phyloP scores from a whole-genome alignment of 2,888 invertebrate genomes.

The Aphidoletes aphidimyza region DNA sequence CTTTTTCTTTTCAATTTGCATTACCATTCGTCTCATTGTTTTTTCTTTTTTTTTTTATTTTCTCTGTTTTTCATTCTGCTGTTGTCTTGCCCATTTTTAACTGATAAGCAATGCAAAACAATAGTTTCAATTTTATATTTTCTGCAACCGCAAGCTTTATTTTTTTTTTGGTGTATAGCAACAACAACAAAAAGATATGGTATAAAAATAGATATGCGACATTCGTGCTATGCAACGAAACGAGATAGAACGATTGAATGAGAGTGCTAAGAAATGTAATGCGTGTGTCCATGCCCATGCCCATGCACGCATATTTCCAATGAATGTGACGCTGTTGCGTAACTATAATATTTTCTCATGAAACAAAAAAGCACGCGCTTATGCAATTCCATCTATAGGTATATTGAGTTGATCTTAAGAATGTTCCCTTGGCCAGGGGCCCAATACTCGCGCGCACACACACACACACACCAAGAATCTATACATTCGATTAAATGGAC shows the following conservation, averaged over 20 bases:
- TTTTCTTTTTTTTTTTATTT: neutral
- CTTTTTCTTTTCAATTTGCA: neutral
- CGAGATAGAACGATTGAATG: neutral
- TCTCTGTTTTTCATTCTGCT: too few relatives aligned
- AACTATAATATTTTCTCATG: neutral
- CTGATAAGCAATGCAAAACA: slow-evolving; percentile 11
- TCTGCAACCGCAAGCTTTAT: neutral
- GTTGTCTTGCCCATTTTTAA: neutral
- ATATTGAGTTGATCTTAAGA: neutral
- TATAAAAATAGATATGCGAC: neutral
- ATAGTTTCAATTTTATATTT: neutral
- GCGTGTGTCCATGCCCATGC: too few relatives aligned
- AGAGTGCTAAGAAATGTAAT: neutral
- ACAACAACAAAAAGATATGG: too few relatives aligned
- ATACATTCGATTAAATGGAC: neutral
- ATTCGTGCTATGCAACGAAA: neutral
- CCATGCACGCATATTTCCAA: neutral
- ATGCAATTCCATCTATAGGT: neutral
- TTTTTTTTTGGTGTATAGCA: too few relatives aligned
- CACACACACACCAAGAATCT: too few relatives aligned
- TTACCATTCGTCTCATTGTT: neutral
- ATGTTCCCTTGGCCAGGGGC: neutral
- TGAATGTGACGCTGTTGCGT: neutral
- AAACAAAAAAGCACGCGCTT: too few relatives aligned
- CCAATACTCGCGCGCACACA: too few relatives aligned